A percentile compares a stretch with the other conserved stretches of the same genome.
These are phyloP conservation scores for Halcyon chelicuti DNA, from an alignment of 2,797 vertebrate genomes.

Conservation along the genomic window DNA sequence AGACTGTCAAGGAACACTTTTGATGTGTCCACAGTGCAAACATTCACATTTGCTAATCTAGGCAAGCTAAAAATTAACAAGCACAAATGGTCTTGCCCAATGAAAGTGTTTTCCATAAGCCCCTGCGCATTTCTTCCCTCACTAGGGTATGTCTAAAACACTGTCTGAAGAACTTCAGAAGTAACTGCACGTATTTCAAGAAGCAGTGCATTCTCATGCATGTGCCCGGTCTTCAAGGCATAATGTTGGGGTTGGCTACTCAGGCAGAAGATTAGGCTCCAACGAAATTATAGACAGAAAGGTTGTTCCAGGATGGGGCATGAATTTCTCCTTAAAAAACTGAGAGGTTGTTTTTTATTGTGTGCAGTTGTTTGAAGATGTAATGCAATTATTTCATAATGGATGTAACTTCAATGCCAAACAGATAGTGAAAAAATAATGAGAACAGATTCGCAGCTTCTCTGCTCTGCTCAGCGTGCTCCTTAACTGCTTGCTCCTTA, in stretches of 20 bases:
- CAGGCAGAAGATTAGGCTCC: not conserved
- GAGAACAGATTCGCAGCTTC: not conserved
- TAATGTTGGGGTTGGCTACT: not conserved
- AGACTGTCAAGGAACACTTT: not conserved
- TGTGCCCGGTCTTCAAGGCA: too few species aligned
- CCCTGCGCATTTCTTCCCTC: not conserved
- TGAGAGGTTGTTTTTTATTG: not conserved
- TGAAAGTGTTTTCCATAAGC: not conserved
- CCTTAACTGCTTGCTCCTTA: not conserved
- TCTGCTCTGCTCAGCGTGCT: not conserved
- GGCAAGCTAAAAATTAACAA: not conserved
- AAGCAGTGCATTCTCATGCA: not conserved
- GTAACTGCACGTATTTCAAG: not conserved
- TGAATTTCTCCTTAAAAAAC: not conserved
- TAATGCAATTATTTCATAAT: not conserved
- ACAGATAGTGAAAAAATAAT: not conserved
- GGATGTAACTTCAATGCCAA: not conserved
- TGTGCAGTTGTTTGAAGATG: not conserved
- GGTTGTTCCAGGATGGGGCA: not conserved
- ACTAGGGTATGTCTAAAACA: not conserved
- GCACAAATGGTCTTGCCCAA: not conserved
- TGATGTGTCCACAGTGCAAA: not conserved
- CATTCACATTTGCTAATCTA: not conserved
- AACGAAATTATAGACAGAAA: not conserved
- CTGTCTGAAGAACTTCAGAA: not conserved